A percentile compares a stretch with the other conserved stretches of the same genome.
Evolutionary conservation across 35 echinoderm and acorn worm genomes (phyloP).

Genomic region (Diadema setosum): DNA sequence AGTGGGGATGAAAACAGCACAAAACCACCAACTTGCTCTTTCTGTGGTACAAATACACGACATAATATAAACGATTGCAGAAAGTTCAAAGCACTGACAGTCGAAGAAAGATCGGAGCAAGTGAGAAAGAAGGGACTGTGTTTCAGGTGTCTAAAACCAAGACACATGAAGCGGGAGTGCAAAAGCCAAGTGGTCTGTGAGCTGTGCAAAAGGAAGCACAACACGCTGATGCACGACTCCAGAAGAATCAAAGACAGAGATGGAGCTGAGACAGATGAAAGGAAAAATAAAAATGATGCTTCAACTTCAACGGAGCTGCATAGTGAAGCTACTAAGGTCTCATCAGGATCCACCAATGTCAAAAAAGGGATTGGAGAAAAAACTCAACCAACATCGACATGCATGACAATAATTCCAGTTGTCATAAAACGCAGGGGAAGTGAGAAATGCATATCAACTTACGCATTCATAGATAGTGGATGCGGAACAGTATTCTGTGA

Average conservation of each 20-base stretch:
- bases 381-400: too few relatives aligned
- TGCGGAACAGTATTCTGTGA: too few relatives aligned
- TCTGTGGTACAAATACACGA: not conserved
- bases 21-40: not conserved
- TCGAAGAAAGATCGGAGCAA: not conserved
- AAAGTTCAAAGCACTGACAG: not conserved
- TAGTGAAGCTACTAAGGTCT: too few relatives aligned
- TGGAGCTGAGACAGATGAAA: not conserved
- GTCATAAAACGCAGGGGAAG: too few relatives aligned
- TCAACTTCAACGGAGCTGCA: not conserved
- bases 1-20: not conserved
- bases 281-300: not conserved
- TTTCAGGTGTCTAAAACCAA: constrained; percentile 13
- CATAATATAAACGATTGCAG: not conserved
- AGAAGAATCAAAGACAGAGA: too few relatives aligned
- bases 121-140: constrained; percentile 13
- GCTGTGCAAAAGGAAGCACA: too few relatives aligned
- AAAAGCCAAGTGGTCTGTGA: not conserved
- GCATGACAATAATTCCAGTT: too few relatives aligned
- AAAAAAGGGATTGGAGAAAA: too few relatives aligned
- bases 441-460: not conserved
- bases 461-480: not conserved
- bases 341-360: too few relatives aligned
- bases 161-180: not conserved
- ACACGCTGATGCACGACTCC: too few relatives aligned